These are phyloP conservation scores for Samia ricini DNA, from an alignment of 1,140 invertebrate genomes.

Conservation along the genomic window DNA sequence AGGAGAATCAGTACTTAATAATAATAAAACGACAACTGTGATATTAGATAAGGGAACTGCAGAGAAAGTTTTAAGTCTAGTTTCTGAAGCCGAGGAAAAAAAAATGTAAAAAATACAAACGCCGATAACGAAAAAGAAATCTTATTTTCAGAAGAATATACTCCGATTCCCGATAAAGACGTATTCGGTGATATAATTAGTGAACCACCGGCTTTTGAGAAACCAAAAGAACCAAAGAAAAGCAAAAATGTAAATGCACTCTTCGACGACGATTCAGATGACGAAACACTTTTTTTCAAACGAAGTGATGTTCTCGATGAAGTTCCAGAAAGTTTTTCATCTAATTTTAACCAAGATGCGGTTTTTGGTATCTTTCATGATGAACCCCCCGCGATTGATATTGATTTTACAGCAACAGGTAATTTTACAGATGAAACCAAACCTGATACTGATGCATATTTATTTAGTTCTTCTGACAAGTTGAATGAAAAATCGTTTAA, in stretches of 20 bases:
- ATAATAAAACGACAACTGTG: background rate
- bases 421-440: conserved; percentile 8
- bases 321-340: conserved; percentile 33
- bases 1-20: conserved; percentile 1
- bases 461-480: background rate
- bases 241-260: conserved; percentile 68
- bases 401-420: conserved; percentile 30
- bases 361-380: conserved; percentile 62
- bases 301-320: conserved; percentile 54
- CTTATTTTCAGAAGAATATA: background rate
- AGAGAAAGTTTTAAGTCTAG: background rate
- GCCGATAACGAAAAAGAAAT: background rate
- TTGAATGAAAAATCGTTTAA: background rate
- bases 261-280: conserved; percentile 70
- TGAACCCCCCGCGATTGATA: conserved; percentile 63
- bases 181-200: conserved; percentile 37
- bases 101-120: background rate
- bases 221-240: conserved; percentile 57
- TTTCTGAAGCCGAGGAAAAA: background rate
- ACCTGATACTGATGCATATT: background rate
- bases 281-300: conserved; percentile 63
- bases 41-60: background rate
- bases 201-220: conserved; percentile 62
- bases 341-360: conserved; percentile 29
- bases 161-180: background rate